Conservation (phyloP, 2,113 vertebrate genomes). For the Emberiza fucata region DNA sequence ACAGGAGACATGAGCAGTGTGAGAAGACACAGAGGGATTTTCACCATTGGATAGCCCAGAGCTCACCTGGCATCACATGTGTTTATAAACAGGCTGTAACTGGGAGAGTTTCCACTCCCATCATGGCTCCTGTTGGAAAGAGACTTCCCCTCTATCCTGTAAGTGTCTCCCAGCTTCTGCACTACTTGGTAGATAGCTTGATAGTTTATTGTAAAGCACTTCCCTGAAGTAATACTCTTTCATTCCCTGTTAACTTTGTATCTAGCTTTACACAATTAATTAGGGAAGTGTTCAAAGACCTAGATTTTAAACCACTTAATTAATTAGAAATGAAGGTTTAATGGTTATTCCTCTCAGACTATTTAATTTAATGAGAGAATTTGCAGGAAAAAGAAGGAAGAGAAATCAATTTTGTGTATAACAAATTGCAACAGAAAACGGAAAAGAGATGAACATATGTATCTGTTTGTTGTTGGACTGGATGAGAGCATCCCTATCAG, state of each 20-base stretch:
- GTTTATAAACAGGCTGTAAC: not conserved
- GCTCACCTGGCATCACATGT: not conserved
- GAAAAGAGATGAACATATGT: not conserved
- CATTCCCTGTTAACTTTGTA: conserved; percentile 67
- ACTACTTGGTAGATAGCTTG: not conserved
- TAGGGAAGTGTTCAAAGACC: conserved; percentile 68
- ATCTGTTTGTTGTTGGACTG: not conserved
- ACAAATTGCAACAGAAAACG: conserved; percentile 48
- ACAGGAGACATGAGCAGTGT: rapidly evolving
- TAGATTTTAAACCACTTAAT: conserved; percentile 73
- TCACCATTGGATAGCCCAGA: not conserved
- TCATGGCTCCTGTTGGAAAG: not conserved
- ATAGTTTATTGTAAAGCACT: not conserved
- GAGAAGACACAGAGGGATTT: not conserved
- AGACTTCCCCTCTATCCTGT: not conserved
- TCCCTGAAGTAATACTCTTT: conserved; percentile 49
- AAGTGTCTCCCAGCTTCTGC: not conserved
- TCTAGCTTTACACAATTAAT: conserved; percentile 74
- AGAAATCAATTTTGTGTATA: conserved; percentile 65
- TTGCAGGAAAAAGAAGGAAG: conserved; percentile 66
- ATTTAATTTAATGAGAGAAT: conserved; percentile 72
- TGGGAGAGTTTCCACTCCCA: not conserved
- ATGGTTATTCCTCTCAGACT: conserved; percentile 69
- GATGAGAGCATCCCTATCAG: not conserved
- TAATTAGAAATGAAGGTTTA: conserved; percentile 75